Conservation (phyloP, 2,113 vertebrate genomes). For the Gallinago media region DNA sequence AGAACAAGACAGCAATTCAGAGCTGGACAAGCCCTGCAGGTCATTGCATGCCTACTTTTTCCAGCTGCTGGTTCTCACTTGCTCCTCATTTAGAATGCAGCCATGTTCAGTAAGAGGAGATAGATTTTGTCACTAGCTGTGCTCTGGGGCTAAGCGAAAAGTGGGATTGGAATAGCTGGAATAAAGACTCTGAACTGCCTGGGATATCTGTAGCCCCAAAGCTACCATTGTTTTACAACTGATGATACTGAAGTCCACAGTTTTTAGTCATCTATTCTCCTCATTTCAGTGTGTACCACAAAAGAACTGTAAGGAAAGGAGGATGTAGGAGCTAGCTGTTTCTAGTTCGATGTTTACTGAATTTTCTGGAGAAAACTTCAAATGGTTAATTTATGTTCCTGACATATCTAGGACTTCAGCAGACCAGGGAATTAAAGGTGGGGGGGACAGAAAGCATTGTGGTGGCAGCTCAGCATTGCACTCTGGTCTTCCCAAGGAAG, state of each 20-base stretch:
- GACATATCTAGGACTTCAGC: background rate
- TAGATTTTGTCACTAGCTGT: background rate
- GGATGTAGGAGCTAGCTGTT: background rate
- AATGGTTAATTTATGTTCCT: background rate
- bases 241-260: background rate
- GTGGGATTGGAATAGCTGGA: background rate
- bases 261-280: background rate
- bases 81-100: background rate
- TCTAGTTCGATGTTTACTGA: background rate
- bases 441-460: accelerated
- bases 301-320: background rate
- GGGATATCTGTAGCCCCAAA: background rate
- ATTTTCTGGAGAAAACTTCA: background rate
- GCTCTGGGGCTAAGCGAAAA: background rate
- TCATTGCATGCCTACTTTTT: accelerated
- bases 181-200: background rate
- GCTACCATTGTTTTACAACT: background rate
- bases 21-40: background rate
- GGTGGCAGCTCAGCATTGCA: background rate
- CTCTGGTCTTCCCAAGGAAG: background rate
- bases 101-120: accelerated
- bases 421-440: background rate
- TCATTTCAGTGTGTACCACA: background rate
- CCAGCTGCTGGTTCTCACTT: background rate
- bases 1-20: background rate